Conservation (phyloP, 2,113 vertebrate genomes). For the Zosterops hypoxanthus region DNA sequence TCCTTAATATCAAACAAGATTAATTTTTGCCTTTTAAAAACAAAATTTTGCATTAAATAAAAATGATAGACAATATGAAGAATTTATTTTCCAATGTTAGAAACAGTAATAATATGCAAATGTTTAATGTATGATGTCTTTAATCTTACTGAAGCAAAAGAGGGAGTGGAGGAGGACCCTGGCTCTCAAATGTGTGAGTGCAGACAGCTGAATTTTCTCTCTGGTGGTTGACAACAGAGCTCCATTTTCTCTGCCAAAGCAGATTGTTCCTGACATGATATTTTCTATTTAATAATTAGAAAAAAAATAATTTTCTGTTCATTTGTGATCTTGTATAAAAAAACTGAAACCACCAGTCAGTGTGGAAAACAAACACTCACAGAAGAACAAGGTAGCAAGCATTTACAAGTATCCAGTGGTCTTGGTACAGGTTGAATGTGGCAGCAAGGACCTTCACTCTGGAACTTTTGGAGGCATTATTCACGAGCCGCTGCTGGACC, state of each 20-base stretch:
- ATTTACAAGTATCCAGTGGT: not conserved
- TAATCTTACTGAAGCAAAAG: not conserved
- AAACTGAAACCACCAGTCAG: not conserved
- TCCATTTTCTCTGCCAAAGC: not conserved
- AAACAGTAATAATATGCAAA: not conserved
- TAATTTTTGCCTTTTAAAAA: not conserved
- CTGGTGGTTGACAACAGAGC: not conserved
- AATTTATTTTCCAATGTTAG: not conserved
- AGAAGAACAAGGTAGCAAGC: not conserved
- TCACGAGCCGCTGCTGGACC: slow-evolving; percentile 76
- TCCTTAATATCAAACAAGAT: not conserved
- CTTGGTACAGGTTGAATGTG: slow-evolving; percentile 73
- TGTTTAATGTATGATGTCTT: not conserved
- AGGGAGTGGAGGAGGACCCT: not conserved
- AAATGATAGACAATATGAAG: not conserved
- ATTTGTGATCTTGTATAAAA: not conserved
- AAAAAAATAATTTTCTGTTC: not conserved
- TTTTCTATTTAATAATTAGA: not conserved
- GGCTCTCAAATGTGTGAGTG: not conserved
- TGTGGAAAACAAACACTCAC: not conserved
- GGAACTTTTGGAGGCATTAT: slow-evolving; percentile 80
- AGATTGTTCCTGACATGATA: not conserved
- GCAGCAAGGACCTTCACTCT: slow-evolving; percentile 78
- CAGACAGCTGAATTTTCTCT: not conserved
- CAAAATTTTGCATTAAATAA: not conserved